Evolutionary conservation across 2,113 vertebrate species (phyloP).

Genomic region (Spea bombifrons): DNA sequence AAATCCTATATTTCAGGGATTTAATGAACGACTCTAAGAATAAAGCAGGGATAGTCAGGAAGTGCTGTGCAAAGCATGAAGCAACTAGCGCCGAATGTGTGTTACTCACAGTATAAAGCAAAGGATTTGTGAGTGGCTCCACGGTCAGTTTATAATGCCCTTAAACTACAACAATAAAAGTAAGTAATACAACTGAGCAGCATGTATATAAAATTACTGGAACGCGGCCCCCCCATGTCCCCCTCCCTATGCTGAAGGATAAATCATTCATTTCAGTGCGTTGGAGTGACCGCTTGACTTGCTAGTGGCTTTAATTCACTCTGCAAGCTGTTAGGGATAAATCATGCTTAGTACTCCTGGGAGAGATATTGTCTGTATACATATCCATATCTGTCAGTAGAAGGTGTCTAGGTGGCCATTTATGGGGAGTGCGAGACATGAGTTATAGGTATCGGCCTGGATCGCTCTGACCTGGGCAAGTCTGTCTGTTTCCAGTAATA

Average conservation of each 20-base stretch:
- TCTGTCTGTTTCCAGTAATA: constrained; percentile 13
- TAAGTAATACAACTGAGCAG: constrained; percentile 45
- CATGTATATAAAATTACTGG: constrained; percentile 48
- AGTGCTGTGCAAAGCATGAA: background rate
- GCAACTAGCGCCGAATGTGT: background rate
- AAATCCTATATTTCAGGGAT: background rate
- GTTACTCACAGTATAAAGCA: background rate
- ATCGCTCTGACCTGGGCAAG: constrained; percentile 28
- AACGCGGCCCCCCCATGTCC: constrained; percentile 20
- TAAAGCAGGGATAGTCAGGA: background rate
- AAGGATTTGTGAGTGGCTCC: constrained; percentile 13
- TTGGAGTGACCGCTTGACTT: constrained; percentile 47
- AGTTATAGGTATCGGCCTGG: constrained; percentile 32
- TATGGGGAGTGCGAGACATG: constrained; percentile 34
- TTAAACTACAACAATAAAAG: constrained; percentile 49
- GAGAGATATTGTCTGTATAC: constrained; percentile 46
- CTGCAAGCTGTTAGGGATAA: constrained; percentile 47
- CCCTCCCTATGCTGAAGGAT: constrained; percentile 28
- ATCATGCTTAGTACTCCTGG: constrained; percentile 45
- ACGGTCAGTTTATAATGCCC: constrained; percentile 40
- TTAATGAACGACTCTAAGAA: background rate
- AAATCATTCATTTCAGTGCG: constrained; percentile 44
- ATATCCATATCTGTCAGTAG: constrained; percentile 45
- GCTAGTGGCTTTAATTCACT: constrained; percentile 49
- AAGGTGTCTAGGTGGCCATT: constrained; percentile 11